These are phyloP conservation scores for Cherax destructor DNA, from an alignment of 1,140 invertebrate species.

Conservation along the genomic window DNA sequence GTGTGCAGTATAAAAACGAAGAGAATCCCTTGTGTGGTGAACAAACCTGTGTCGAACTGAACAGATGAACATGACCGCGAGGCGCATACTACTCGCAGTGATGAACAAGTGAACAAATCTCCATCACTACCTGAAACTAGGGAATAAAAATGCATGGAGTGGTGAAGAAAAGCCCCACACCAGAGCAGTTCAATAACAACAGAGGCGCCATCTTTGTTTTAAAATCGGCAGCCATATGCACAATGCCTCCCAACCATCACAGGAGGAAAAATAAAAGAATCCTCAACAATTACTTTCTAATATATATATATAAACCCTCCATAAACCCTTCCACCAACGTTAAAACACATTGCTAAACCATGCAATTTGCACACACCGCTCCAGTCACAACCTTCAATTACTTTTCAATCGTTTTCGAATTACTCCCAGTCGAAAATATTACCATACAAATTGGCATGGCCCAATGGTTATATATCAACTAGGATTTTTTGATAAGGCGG, in stretches of 20 bases:
- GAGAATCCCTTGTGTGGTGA: background rate
- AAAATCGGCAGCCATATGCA: background rate
- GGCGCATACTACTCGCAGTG: too few relatives aligned
- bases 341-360: too few relatives aligned
- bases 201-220: background rate
- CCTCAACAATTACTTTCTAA: too few relatives aligned
- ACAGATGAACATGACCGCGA: too few relatives aligned
- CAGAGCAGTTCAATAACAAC: too few relatives aligned
- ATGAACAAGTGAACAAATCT: background rate
- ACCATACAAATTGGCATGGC: background rate
- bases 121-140: too few relatives aligned
- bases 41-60: background rate
- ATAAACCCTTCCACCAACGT: too few relatives aligned
- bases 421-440: background rate
- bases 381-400: too few relatives aligned
- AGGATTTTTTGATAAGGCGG: background rate
- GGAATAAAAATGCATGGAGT: background rate
- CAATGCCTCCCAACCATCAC: background rate
- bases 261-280: too few relatives aligned
- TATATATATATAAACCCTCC: too few relatives aligned
- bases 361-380: too few relatives aligned
- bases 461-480: background rate
- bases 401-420: background rate
- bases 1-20: background rate
- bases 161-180: background rate